Conservation (phyloP, 2,888 invertebrate genomes). For the Acholoe squamosa region DNA sequence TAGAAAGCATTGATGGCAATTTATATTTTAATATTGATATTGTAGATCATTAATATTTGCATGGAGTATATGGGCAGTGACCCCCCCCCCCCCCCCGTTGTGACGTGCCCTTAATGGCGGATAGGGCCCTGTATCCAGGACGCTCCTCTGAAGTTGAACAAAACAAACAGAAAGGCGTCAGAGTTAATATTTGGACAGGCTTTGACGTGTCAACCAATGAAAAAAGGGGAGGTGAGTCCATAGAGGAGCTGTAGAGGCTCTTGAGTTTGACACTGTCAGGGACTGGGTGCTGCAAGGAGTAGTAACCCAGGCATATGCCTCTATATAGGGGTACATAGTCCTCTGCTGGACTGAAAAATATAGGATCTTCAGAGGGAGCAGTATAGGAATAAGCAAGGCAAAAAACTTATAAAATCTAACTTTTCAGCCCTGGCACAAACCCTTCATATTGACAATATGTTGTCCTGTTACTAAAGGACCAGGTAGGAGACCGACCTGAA, state of each 20-base stretch:
- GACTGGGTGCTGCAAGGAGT: background rate
- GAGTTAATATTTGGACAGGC: slow-evolving; percentile 49
- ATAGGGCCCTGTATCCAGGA: slow-evolving; percentile 23
- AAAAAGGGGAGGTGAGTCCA: slow-evolving; percentile 9
- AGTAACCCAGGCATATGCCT: too few species aligned
- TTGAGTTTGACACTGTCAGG: background rate
- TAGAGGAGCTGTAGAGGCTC: background rate
- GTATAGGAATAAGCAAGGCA: too few species aligned
- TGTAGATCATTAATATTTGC: background rate
- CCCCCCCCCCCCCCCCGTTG: background rate
- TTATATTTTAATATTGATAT: background rate
- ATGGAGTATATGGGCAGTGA: background rate
- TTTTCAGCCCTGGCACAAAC: too few species aligned
- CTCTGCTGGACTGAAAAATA: too few species aligned
- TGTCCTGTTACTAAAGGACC: too few species aligned
- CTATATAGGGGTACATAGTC: too few species aligned
- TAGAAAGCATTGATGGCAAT: background rate
- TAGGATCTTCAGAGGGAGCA: too few species aligned
- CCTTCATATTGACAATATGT: too few species aligned
- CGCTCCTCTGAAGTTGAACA: slow-evolving; percentile 31
- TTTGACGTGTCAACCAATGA: background rate
- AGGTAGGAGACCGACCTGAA: too few species aligned
- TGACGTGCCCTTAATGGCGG: slow-evolving; percentile 8
- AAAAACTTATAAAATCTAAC: too few species aligned
- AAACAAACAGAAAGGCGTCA: slow-evolving; percentile 56